Base-by-base conservation (phyloP, 2,797 vertebrate species). In the Cirrhinus molitorella region DNA sequence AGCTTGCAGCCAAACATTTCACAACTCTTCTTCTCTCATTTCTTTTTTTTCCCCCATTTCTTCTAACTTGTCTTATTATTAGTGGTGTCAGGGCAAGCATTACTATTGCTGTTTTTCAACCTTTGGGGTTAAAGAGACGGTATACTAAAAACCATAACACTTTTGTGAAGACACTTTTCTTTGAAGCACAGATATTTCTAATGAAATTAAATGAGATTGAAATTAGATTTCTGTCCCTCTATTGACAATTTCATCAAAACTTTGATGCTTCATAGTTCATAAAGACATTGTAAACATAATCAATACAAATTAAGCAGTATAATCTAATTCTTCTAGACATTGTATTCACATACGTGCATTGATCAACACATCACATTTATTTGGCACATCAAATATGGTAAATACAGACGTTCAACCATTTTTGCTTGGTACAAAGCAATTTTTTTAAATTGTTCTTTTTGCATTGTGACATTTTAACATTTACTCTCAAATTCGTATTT, bases 31-130 rank as follows among this genome's bases (percentile, higher is more conserved):
- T 40, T 55, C 47, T 83, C 37, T 57, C 57, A n/a, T 57, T 74
- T 51, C 11, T 5, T 25, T 75, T 72, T 61, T n/a, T 19, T 3
- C 45, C n/a, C 21, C 28, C 53, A 47, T 71, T 49, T 47, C 13
- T 67, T 61, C 5, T 40, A 23, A 25, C n/a, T 70, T 59, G 43
- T 66, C 34, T 31, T 28, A 21, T 84, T 57, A 68, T 68, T 67
- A 40, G 21, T 40, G 65, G 2, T 40, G 37, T n/a, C 37, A 40
- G 13, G 37, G 37, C 11, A 11, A 67, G 37, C 37, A 67, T 68
- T 13, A 68, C 21, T 23, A 43, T 66, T 37, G 19, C 19, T 31
- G 17, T 63, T 43, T 1, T 43, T 43, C 40, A 43, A 63, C 28
- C 23, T 25, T 59, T 59, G 1, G 12, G 23, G 57, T 59, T n/a